Conservation (phyloP, 2,888 invertebrate genomes). For the Rhodophaea formosa region DNA sequence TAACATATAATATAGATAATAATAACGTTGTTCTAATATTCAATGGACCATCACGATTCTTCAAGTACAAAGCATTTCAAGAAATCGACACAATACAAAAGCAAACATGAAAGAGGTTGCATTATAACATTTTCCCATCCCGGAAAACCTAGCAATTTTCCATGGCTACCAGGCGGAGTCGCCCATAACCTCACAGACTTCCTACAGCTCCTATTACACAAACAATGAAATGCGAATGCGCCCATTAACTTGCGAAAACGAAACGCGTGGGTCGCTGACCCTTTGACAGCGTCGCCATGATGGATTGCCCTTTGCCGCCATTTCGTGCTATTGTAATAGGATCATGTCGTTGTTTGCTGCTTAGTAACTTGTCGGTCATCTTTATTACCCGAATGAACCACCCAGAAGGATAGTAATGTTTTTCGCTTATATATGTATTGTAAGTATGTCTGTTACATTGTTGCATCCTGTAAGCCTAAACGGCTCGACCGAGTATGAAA, state of each 20-base stretch:
- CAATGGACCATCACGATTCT: no score
- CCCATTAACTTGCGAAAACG: slow-evolving; percentile 70
- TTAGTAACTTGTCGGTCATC: background rate
- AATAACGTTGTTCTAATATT: no score
- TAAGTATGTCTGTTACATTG: no score
- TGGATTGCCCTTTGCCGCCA: background rate
- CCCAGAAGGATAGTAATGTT: no score
- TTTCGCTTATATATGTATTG: no score
- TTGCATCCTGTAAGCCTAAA: no score
- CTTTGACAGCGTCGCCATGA: slow-evolving; percentile 35
- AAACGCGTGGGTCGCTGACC: slow-evolving; percentile 61
- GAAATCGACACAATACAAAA: no score
- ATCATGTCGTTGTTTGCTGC: slow-evolving; percentile 11
- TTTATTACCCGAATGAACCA: no score
- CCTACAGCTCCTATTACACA: slow-evolving; percentile 65
- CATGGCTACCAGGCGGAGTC: slow-evolving; percentile 20
- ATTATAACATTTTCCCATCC: background rate
- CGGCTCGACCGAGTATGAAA: no score
- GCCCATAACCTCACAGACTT: slow-evolving; percentile 41
- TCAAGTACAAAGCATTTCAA: no score
- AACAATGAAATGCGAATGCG: slow-evolving; percentile 71
- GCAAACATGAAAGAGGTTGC: no score
- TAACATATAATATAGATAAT: no score
- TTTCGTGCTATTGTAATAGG: slow-evolving; percentile 12
- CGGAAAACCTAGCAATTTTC: slow-evolving; percentile 25